Percentiles rank a stretch among this genome's conserved stretches.
Evolutionary conservation across 2,113 vertebrate genomes (phyloP).

Genomic region (Notiomystis cincta): DNA sequence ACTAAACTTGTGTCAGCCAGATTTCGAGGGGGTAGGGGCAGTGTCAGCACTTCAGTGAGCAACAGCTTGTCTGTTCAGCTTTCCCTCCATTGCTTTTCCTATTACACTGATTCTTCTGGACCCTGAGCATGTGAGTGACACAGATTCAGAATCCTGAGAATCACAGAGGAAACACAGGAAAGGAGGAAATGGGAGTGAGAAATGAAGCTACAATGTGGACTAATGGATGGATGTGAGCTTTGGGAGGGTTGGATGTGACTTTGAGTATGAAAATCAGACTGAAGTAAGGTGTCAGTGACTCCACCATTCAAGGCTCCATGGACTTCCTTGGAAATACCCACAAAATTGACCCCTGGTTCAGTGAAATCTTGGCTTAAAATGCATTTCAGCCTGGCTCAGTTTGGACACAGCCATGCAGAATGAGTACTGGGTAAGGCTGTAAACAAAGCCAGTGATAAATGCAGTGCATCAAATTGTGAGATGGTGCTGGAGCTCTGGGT

Average conservation of each 20-base stretch:
- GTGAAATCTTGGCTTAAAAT: background rate
- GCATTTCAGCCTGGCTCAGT: background rate
- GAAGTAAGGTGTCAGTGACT: background rate
- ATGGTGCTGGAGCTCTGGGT: constrained; percentile 21
- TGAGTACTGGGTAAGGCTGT: background rate
- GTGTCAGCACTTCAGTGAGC: background rate
- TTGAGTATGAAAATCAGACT: background rate
- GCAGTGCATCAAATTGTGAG: background rate
- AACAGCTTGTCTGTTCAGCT: constrained; percentile 27
- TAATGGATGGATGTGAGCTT: background rate
- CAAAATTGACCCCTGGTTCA: background rate
- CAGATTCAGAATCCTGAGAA: background rate
- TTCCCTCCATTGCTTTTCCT: background rate
- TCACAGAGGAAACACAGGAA: background rate
- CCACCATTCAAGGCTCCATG: background rate
- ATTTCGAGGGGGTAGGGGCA: background rate
- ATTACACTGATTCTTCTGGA: constrained; percentile 29
- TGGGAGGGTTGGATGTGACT: background rate
- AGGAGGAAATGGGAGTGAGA: background rate
- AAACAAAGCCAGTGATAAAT: constrained; percentile 33
- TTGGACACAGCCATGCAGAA: background rate
- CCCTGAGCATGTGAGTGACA: constrained; percentile 25
- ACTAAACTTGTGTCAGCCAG: background rate
- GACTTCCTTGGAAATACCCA: background rate
- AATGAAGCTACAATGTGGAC: background rate